A percentile compares a stretch with the other conserved stretches of the same genome.
Evolutionary conservation across 2,888 invertebrate species (phyloP).

Genomic region (Melieria crassipennis): DNA sequence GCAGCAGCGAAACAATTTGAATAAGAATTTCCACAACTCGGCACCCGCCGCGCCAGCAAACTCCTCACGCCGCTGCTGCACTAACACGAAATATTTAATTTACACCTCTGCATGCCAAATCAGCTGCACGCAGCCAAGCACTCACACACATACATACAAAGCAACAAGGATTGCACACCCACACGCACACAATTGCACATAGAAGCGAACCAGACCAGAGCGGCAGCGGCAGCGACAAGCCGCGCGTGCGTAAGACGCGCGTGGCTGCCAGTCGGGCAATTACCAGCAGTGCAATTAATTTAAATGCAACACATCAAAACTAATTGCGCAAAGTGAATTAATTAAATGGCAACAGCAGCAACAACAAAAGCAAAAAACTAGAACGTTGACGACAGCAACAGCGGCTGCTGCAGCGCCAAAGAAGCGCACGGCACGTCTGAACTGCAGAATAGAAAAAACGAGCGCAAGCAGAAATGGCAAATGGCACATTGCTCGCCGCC

Average conservation of each 20-base stretch:
- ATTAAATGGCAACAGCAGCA: conserved; percentile 44
- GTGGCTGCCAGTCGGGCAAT: not conserved
- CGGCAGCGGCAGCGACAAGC: not conserved
- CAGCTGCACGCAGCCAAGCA: too few relatives aligned
- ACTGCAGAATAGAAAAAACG: not conserved
- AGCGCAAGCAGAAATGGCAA: too few relatives aligned
- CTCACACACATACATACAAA: too few relatives aligned
- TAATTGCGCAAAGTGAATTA: conserved; percentile 55
- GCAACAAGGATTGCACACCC: not conserved
- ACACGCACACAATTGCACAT: not conserved
- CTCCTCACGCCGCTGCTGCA: too few relatives aligned
- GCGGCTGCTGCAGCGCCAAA: conserved; percentile 2
- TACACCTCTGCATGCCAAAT: too few relatives aligned
- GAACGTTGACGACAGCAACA: not conserved
- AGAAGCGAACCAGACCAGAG: not conserved
- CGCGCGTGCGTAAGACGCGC: not conserved
- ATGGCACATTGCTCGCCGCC: too few relatives aligned
- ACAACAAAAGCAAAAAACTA: conserved; percentile 2
- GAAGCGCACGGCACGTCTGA: conserved; percentile 13
- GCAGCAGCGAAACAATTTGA: too few relatives aligned
- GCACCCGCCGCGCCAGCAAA: too few relatives aligned
- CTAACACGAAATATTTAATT: too few relatives aligned
- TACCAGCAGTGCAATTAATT: conserved; percentile 48
- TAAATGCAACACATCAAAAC: conserved; percentile 55
- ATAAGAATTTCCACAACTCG: too few relatives aligned